Percentiles rank a stretch among this genome's conserved stretches.
Conservation (phyloP, 2,797 vertebrate genomes). For the Anabacerthia variegaticeps region DNA sequence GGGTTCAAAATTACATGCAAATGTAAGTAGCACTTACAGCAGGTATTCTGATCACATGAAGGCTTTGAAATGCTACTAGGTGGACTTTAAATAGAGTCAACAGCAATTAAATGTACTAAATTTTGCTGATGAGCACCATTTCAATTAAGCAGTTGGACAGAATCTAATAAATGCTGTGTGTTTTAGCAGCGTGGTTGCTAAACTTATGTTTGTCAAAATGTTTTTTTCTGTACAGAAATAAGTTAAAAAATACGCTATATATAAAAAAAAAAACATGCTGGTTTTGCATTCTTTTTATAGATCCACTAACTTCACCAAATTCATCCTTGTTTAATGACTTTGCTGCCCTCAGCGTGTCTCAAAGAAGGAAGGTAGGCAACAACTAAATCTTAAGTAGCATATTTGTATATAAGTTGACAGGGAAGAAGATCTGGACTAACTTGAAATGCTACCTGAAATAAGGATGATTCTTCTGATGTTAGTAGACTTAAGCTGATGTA, state of each 20-base stretch:
- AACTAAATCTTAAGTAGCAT: background rate
- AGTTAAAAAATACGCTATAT: background rate
- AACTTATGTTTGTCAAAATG: background rate
- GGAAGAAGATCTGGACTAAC: background rate
- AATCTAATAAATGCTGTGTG: background rate
- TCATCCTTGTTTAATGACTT: slow-evolving; percentile 98
- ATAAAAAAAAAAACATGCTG: background rate
- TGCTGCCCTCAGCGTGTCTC: slow-evolving; percentile 95
- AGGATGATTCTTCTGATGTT: background rate
- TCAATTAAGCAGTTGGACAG: background rate
- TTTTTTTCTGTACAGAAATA: background rate
- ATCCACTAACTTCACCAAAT: slow-evolving; percentile 93
- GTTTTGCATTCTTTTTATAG: slow-evolving; percentile 74
- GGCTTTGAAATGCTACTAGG: background rate
- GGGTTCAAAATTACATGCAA: slow-evolving; percentile 18
- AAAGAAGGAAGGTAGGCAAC: slow-evolving; percentile 94
- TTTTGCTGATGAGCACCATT: background rate
- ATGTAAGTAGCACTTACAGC: background rate
- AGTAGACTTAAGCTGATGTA: background rate
- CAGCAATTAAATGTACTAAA: background rate
- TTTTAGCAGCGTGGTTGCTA: background rate
- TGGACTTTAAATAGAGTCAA: background rate
- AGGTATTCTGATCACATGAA: slow-evolving; percentile 14
- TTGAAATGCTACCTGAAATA: slow-evolving; percentile 22
- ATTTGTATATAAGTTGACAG: background rate